Evolutionary conservation across 1,140 invertebrate species (phyloP).

Genomic region (Copidosoma floridanum): DNA sequence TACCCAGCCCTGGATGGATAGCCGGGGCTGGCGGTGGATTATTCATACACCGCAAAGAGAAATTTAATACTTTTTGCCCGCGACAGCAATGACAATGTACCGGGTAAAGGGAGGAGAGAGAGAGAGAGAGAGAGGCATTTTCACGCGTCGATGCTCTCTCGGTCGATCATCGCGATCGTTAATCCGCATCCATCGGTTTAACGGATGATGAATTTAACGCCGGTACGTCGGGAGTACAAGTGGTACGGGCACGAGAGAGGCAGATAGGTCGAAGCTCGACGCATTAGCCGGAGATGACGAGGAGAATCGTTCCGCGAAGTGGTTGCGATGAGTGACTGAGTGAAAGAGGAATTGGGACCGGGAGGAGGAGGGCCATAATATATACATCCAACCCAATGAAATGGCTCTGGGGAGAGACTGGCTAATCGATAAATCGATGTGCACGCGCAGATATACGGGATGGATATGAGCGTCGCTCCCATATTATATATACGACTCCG

Average conservation of each 20-base stretch:
- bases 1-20: no score
- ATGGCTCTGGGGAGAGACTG: not conserved
- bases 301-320: not conserved
- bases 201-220: constrained; percentile 19
- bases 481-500: no score
- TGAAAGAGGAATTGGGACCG: not conserved
- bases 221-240: no score
- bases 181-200: constrained; percentile 15
- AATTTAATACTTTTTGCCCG: no score
- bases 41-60: no score
- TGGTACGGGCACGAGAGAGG: not conserved
- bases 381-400: not conserved
- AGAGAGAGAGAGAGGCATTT: not conserved
- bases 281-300: constrained; percentile 5
- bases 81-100: no score
- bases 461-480: not conserved
- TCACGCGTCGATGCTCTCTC: not conserved
- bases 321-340: not conserved
- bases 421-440: constrained; percentile 20
- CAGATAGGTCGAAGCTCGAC: constrained; percentile 1
- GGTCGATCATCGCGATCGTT: not conserved
- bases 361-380: not conserved
- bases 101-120: not conserved
- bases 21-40: no score
- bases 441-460: not conserved